phyloP scores from a whole-genome alignment of 64 coral and sea anemone genomes.

The Actinia equina region DNA sequence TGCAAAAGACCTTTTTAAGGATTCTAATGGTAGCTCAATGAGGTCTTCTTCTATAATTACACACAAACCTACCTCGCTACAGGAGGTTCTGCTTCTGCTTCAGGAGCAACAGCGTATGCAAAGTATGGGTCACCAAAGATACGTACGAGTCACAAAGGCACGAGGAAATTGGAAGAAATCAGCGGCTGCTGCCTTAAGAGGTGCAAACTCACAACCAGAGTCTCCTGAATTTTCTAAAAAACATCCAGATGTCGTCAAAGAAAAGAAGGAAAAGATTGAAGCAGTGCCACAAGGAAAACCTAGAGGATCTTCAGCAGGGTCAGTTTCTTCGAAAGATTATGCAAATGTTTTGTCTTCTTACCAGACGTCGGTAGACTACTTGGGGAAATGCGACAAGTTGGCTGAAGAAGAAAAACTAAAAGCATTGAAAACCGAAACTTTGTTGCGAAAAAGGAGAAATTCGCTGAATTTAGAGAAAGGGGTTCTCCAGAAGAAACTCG shows the following conservation, averaged over 20 bases:
- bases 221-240: conserved; percentile 7
- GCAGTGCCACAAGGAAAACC: neutral
- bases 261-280: neutral
- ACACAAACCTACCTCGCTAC: conserved; percentile 60
- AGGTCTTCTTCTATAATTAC: conserved; percentile 5
- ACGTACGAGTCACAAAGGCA: conserved; percentile 54
- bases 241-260: neutral
- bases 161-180: conserved; percentile 68
- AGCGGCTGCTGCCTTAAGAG: conserved; percentile 67
- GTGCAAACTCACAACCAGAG: conserved; percentile 16
- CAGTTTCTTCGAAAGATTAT: neutral
- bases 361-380: conserved; percentile 22
- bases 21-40: neutral
- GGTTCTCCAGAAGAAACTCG: conserved; percentile 73
- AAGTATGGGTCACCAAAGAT: conserved; percentile 62
- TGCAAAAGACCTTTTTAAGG: neutral
- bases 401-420: conserved; percentile 84
- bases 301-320: neutral
- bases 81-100: conserved; percentile 74
- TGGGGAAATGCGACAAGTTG: conserved; percentile 70
- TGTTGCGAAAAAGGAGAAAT: conserved; percentile 77
- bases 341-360: neutral
- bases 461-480: conserved; percentile 82
- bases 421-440: conserved; percentile 69
- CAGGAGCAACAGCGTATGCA: conserved; percentile 76